Conservation (phyloP, 2,888 invertebrate species). For the Iphiclides podalirius region DNA sequence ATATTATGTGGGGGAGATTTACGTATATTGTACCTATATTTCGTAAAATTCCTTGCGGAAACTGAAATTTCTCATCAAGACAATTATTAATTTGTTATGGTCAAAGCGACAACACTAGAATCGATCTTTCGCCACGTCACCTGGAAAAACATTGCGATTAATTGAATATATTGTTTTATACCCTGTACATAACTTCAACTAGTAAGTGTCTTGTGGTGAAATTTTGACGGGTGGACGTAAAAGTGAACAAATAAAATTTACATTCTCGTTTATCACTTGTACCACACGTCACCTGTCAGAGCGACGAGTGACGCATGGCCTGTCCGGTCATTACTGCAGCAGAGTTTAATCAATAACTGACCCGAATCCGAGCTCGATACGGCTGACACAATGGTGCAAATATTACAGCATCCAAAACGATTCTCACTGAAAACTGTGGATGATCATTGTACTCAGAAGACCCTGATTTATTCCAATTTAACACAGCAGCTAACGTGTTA, state of each 20-base stretch:
- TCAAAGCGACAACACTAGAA: too few relatives aligned
- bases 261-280: slow-evolving; percentile 22
- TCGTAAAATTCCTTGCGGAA: too few relatives aligned
- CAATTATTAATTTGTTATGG: too few relatives aligned
- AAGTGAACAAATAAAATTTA: background rate
- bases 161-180: too few relatives aligned
- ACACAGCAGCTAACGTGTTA: background rate
- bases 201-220: too few relatives aligned
- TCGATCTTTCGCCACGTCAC: too few relatives aligned
- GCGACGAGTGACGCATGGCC: slow-evolving; percentile 45
- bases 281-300: slow-evolving; percentile 25
- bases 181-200: too few relatives aligned
- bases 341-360: slow-evolving; percentile 61
- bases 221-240: too few relatives aligned
- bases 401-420: slow-evolving; percentile 11
- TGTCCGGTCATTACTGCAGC: slow-evolving; percentile 52
- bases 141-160: too few relatives aligned
- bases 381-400: slow-evolving; percentile 28
- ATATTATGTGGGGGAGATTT: too few relatives aligned
- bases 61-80: too few relatives aligned
- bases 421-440: background rate
- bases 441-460: background rate
- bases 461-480: background rate
- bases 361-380: slow-evolving; percentile 29
- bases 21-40: too few relatives aligned